Evolutionary conservation across 1,140 invertebrate species (phyloP).

Genomic region (Nixonia krombeini): DNA sequence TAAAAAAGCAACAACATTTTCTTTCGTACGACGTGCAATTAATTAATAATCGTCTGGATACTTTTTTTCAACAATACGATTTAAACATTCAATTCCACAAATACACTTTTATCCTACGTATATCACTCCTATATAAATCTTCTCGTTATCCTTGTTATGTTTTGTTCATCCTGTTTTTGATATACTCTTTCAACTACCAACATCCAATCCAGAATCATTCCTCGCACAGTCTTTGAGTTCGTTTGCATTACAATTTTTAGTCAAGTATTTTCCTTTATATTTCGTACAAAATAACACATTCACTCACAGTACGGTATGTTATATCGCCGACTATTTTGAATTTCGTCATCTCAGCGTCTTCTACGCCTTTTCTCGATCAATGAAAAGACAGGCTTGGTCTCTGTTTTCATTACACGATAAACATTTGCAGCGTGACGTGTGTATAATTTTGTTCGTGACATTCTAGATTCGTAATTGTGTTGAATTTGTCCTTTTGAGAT

Average conservation of each 20-base stretch:
- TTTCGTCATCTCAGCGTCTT: neutral
- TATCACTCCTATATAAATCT: neutral
- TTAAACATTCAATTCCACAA: slow-evolving; percentile 4
- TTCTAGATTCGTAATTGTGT: no score
- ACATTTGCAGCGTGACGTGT: no score
- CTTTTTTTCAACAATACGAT: slow-evolving; percentile 2
- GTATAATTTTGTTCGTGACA: no score
- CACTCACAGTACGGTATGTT: neutral
- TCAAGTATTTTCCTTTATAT: neutral
- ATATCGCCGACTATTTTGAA: neutral
- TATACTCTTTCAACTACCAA: neutral
- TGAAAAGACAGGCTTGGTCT: no score
- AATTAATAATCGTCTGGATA: neutral
- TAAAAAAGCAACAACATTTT: slow-evolving; percentile 5
- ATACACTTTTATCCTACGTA: neutral
- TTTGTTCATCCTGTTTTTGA: slow-evolving; percentile 3
- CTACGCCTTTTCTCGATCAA: neutral
- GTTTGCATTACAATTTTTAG: neutral
- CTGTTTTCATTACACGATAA: neutral
- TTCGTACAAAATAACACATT: slow-evolving; percentile 3
- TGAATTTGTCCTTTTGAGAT: no score
- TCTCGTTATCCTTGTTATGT: neutral
- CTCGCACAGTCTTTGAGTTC: slow-evolving; percentile 4
- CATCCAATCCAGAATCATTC: neutral
- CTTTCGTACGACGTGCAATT: neutral